Conservation (phyloP, 2,113 vertebrate genomes). For the Charina bottae region DNA sequence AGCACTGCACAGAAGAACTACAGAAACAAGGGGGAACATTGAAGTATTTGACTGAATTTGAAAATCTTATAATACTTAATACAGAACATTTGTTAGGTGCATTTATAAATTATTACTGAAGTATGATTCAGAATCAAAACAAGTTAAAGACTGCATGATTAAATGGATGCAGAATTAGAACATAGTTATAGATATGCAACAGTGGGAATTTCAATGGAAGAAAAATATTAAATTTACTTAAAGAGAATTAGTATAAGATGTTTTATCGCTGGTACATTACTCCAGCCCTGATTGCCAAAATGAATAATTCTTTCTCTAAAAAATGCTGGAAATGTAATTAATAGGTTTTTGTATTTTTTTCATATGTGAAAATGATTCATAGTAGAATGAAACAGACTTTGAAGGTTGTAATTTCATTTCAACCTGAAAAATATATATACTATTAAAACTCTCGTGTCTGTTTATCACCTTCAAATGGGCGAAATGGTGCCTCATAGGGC, state of each 20-base stretch:
- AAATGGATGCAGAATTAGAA: background rate
- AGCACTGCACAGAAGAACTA: no score
- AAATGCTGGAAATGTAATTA: no score
- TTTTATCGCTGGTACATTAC: background rate
- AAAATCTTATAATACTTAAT: background rate
- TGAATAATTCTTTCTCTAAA: background rate
- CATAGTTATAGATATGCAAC: background rate
- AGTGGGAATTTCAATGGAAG: background rate
- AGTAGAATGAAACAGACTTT: background rate
- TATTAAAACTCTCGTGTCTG: no score
- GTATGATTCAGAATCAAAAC: background rate
- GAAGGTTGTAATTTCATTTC: background rate
- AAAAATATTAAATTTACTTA: background rate
- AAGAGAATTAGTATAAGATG: background rate
- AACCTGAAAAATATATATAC: no score
- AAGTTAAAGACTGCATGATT: background rate
- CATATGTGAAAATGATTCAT: background rate
- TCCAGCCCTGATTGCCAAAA: background rate
- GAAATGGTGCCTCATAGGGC: no score
- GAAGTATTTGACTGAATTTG: no score
- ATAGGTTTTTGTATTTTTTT: no score
- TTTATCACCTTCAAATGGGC: no score
- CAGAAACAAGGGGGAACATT: no score
- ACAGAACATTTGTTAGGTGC: background rate
- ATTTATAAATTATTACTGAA: background rate